phyloP scores from a whole-genome alignment of 2,797 vertebrate genomes.

The Miichthys miiuy region DNA sequence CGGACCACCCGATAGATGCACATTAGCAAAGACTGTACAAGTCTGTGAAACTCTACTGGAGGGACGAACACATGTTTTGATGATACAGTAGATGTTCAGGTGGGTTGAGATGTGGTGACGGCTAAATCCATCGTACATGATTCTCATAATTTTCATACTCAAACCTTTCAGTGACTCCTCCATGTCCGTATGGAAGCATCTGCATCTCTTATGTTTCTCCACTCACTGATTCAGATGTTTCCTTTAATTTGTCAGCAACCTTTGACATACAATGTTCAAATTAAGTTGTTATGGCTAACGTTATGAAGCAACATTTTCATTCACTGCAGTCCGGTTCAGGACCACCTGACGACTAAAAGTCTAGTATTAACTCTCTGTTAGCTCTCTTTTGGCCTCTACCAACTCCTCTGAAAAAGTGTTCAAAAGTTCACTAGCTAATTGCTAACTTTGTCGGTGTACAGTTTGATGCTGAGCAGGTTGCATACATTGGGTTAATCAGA shows the following conservation, averaged over 20 bases:
- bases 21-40: not conserved
- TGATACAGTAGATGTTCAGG: no score
- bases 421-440: not conserved
- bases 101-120: no score
- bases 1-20: not conserved
- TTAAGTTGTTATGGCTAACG: not conserved
- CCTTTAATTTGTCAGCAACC: not conserved
- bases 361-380: not conserved
- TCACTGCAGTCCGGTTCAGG: not conserved
- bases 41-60: not conserved
- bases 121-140: no score
- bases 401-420: not conserved
- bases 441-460: not conserved
- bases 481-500: not conserved
- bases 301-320: not conserved
- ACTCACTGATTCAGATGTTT: not conserved
- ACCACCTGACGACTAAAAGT: not conserved
- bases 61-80: not conserved
- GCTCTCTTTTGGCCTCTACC: not conserved
- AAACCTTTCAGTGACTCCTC: not conserved
- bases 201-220: not conserved
- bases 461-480: no score
- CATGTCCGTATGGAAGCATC: not conserved
- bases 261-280: not conserved
- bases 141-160: no score